Base-by-base conservation (phyloP, 2,888 invertebrate species). In the Xanthorhoe spadicearia region DNA sequence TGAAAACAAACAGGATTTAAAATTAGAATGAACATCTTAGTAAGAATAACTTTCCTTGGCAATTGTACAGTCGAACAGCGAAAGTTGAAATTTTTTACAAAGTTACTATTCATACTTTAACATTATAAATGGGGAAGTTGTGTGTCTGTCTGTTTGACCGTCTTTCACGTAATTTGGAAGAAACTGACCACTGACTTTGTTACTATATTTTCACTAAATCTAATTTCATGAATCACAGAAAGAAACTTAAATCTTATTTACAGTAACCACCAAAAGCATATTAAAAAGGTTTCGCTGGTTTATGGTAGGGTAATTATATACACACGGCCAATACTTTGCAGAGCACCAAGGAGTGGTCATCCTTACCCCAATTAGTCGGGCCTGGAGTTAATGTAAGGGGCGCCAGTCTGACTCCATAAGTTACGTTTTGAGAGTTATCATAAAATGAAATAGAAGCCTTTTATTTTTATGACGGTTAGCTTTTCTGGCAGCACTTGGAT, bases 261-360 rank as follows among this genome's bases (percentile, higher is more conserved):
- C 23, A 38, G 35, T 38, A 38, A 35, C 35, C 35, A 35, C 23
- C 23, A 23, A 23, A 23, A 23, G 23, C 4, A 23, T 23, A 23
- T 7, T 32, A 32, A 43, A 43, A 10, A 43, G 23, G 62, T 56
- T 56, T 48, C 23, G 43, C 23, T 52, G 15, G 19, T 51, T 55
- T 43, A 53, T 61, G 54, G n/a, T 51, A 38, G 54, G 52, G 74
- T 76, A 75, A 80, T 82, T 77, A 81, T 65, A 66, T 75, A 73
- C 82, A 81, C 74, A 75, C 66, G 78, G 70, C 71, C 74, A 66
- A 80, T 82, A 69, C 74, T 51, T 54, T 64, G 68, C 82, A 82
- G 82, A 72, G 58, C 43, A 59, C 52, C 51, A 64, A 68, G 67
- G 64, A 69, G 69, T 61, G 66, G 66, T 61, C 64, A 69, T 61